These are phyloP conservation scores for Tortricodes alternella DNA, from an alignment of 2,888 invertebrate species.

Conservation along the genomic window DNA sequence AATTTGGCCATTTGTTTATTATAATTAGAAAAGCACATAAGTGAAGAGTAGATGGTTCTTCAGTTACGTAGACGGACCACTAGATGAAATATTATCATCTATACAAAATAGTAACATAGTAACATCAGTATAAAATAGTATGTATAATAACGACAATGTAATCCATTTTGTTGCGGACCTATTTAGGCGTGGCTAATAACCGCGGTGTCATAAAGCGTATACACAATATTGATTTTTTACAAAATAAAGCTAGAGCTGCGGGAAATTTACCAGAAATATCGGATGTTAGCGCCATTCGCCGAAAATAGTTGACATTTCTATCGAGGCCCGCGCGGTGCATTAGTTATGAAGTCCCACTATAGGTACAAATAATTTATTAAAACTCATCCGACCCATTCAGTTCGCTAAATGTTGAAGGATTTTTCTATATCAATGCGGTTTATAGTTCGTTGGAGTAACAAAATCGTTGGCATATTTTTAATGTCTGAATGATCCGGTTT, in stretches of 20 bases:
- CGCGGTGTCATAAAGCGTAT: not conserved
- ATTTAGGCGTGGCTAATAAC: too few species aligned
- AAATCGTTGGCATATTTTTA: not conserved
- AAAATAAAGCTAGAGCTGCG: not conserved
- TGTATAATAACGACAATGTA: too few species aligned
- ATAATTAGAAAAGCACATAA: too few species aligned
- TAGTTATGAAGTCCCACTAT: constrained; percentile 25
- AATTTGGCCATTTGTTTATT: too few species aligned
- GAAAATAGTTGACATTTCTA: constrained; percentile 29
- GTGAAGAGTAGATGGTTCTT: too few species aligned
- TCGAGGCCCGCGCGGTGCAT: constrained; percentile 22
- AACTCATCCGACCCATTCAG: constrained; percentile 7
- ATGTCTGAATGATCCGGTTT: too few species aligned
- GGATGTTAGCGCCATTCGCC: not conserved
- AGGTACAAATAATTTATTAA: constrained; percentile 21
- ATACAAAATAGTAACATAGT: too few species aligned
- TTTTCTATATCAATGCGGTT: not conserved
- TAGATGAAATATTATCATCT: too few species aligned
- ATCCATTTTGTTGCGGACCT: too few species aligned
- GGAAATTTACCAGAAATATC: constrained; percentile 5
- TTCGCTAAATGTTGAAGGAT: constrained; percentile 1
- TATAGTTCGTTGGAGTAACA: not conserved
- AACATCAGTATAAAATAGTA: too few species aligned
- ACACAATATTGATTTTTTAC: not conserved
- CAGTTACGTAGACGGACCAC: too few species aligned